Conservation (phyloP, 1,140 invertebrate genomes). For the Ostrea edulis region DNA sequence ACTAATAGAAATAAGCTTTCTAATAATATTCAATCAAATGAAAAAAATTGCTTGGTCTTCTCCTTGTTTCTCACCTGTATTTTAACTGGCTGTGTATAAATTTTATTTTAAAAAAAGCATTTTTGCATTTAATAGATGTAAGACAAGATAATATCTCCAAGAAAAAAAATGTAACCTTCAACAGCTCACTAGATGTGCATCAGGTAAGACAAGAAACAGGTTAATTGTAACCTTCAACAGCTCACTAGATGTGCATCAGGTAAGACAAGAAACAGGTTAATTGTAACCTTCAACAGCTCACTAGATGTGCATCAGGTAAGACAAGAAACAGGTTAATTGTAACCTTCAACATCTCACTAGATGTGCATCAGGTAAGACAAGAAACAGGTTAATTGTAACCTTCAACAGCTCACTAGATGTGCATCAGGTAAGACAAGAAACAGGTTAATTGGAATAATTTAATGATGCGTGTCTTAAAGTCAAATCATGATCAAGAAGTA, state of each 20-base stretch:
- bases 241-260: no score
- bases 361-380: conserved; percentile 8
- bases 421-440: background rate
- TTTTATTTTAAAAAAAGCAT: background rate
- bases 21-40: background rate
- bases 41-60: background rate
- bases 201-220: background rate
- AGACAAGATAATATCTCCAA: background rate
- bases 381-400: background rate
- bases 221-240: background rate
- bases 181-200: background rate
- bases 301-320: background rate
- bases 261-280: conserved; percentile 10
- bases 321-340: conserved; percentile 1
- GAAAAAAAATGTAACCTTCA: background rate
- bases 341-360: background rate
- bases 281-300: background rate
- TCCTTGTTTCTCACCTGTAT: background rate
- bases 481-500: no score
- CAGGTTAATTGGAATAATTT: no score
- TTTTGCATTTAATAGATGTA: background rate
- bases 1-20: background rate
- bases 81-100: background rate
- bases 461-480: no score
- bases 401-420: background rate